Base-by-base conservation (phyloP, 92 coral and sea anemone species). In the Porites divaricata region DNA sequence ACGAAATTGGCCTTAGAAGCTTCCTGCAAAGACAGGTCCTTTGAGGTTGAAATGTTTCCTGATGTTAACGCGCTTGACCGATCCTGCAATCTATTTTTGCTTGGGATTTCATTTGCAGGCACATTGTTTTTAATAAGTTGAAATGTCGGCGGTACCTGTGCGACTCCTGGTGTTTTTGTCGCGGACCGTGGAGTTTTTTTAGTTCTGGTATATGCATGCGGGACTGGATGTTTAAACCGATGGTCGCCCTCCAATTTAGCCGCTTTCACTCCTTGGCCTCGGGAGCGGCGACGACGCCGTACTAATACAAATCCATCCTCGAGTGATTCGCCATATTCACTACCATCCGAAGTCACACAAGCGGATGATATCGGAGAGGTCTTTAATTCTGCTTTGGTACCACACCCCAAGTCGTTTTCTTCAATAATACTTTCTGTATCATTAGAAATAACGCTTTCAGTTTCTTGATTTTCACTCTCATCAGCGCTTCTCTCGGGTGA, bases 401-500 rank as follows among this genome's bases (percentile, higher is more conserved):
- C 10, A 70, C 48, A 45, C 22, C 5, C 65, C 11, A 54, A 54
- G 78, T 20, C 6, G 16, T 54, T 8, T 24, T 75, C 79, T 23
- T 64, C 49, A n/a, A n/a, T n/a, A n/a, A n/a, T n/a, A n/a, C n/a
- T n/a, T 35, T 75, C 79, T 75, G 13, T 62, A 6, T n/a, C n/a
- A n/a, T n/a, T n/a, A n/a, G n/a, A n/a, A n/a, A 75, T 26, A 1
- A 54, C 67, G 11, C 21, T n/a, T 8, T 75, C 79, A 22, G 65
- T 54, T 23, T 62, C 66, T 56, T 75, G 79, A 4, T 48, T 54
- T 28, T 75, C 66, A 23, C 28, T 20, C 6, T 75, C 79, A 19
- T 75, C 79, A 22, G 48, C 50, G 23, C 66, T 75, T 75, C 16
- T 66, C 15, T 75, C 53, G 23, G 49, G 20, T 51, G 63, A 54